Conservation (phyloP, 2,888 invertebrate genomes). For the Muschampia plurimacula region DNA sequence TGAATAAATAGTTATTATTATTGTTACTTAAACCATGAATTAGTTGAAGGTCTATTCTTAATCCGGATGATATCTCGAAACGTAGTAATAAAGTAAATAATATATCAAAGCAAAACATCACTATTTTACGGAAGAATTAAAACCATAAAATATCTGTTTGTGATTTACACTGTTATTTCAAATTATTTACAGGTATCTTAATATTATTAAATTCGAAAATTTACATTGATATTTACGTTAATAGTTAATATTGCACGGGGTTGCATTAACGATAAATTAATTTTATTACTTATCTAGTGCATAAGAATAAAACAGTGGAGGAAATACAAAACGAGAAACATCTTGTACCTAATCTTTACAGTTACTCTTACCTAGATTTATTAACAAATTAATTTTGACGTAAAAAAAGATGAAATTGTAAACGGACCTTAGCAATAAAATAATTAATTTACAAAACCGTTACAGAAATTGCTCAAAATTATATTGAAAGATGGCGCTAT, state of each 20-base stretch:
- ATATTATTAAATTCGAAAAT: slow-evolving; percentile 78
- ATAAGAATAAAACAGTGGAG: slow-evolving; percentile 17
- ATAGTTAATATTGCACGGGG: slow-evolving; percentile 74
- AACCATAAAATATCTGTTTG: background rate
- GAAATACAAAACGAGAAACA: slow-evolving; percentile 30
- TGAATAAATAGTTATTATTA: no score
- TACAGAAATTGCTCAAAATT: background rate
- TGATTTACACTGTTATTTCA: slow-evolving; percentile 12
- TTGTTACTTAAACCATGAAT: no score
- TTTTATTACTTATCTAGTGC: slow-evolving; percentile 16
- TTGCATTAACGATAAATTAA: slow-evolving; percentile 27
- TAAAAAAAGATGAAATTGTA: no score
- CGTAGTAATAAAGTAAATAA: no score
- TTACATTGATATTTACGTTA: slow-evolving; percentile 60
- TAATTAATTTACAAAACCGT: background rate
- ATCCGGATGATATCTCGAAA: no score
- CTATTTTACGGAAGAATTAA: no score
- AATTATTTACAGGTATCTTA: slow-evolving; percentile 49
- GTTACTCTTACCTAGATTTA: no score
- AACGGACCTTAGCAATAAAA: no score
- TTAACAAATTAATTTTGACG: no score
- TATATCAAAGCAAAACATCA: no score
- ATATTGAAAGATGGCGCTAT: background rate
- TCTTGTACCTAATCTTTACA: background rate
- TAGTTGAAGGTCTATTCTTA: no score